Percentiles rank a stretch among this genome's conserved stretches.
These are phyloP conservation scores for Clytia hemisphaerica DNA, from an alignment of 30 jellyfish, hydroid and myxozoan genomes.

Conservation along the genomic window DNA sequence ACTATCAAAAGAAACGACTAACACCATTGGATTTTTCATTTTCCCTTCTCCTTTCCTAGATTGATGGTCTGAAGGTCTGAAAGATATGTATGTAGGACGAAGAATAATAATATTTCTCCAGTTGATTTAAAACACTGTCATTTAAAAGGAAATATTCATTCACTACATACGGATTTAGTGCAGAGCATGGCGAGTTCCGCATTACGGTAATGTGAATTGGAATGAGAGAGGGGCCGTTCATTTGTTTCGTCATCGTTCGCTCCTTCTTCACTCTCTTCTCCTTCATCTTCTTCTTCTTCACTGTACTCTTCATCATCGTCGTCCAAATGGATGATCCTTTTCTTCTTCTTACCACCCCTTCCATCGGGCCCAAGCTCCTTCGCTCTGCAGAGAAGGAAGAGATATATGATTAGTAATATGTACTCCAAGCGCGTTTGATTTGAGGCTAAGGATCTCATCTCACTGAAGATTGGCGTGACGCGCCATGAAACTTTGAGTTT, in stretches of 20 bases:
- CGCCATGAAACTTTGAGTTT: too few species aligned
- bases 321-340: constrained; percentile 22
- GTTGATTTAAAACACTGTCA: too few species aligned
- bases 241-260: constrained; percentile 43
- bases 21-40: too few species aligned
- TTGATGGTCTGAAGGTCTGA: too few species aligned
- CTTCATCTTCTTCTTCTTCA: constrained; percentile 35
- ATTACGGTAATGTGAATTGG: constrained; percentile 63
- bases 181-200: constrained; percentile 96
- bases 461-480: too few species aligned
- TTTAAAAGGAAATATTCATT: background rate
- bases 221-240: constrained; percentile 8
- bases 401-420: background rate
- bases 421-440: too few species aligned
- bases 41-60: too few species aligned
- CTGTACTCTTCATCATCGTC: constrained; percentile 27
- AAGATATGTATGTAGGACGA: too few species aligned
- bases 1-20: too few species aligned
- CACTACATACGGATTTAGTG: constrained; percentile 53
- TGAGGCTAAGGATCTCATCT: too few species aligned
- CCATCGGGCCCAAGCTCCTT: constrained; percentile 98
- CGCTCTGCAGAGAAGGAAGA: constrained; percentile 45
- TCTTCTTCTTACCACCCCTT: constrained; percentile 45
- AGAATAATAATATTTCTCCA: too few species aligned
- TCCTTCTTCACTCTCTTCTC: constrained; percentile 25